Evolutionary conservation across 1,140 invertebrate species (phyloP), one percentile per base, ranked within the genome.

Genomic region (Calephelis virginiensis): DNA sequence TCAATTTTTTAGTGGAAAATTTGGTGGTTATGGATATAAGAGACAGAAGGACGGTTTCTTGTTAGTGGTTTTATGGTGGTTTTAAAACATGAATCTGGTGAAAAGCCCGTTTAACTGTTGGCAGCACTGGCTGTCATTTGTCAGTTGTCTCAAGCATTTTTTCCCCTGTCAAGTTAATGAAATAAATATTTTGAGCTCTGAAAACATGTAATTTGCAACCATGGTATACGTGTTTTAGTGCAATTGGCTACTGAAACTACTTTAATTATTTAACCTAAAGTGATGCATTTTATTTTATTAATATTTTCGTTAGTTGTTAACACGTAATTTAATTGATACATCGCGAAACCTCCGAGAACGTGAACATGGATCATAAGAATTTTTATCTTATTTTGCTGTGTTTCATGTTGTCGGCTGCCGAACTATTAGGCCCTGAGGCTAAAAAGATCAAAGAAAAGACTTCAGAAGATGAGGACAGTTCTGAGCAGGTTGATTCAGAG

Each of bases 351-450:
- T 47, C 28, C 68, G 13, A 13, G 63, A 37, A 59, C 66, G 56
- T 63, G 61, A 70, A 77, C 37, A 85, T 90, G 85, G 73, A 69
- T 63, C 69, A 77, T 62, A 77, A 80, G 60, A 75, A 77, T 61
- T 48, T 85, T 17, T 82, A 76, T 47, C 45, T 86, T 59, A 69
- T 90, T 59, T 83, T 72, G 56, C 67, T 90, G 47, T 89, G 83
- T 68, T 64, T 85, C 60, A 64, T 74, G 13, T 46, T 87, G 53
- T 74, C 77, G 12, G 63, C 73, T 67, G 73, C 77, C 8, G 85
- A 89, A 63, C 67, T 86, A n/a, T 67, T 86, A 14, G 88, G 88
- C 0, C 86, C 88, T 11, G 80, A 86, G 10, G 61, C 71, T 61
- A 45, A 85, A 83, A 56, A 75, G 80, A 49, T 64, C 46, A 7